Base-by-base conservation (phyloP, 2,113 vertebrate species). In the Pogonocichla stellata region DNA sequence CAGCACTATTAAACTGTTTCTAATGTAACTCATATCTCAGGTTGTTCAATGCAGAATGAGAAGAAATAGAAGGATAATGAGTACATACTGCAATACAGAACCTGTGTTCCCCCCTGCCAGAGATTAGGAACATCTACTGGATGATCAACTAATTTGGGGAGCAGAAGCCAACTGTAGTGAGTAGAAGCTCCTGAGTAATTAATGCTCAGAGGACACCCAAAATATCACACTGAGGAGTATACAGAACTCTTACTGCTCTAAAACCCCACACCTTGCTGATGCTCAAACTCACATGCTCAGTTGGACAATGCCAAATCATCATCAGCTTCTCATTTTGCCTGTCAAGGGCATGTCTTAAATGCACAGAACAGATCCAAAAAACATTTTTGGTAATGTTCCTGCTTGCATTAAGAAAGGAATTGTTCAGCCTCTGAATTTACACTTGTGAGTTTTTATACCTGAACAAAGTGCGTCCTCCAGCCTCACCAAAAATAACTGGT, bases 401-500 rank as follows among this genome's bases (percentile, higher is more conserved):
- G 50, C 34, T 73, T 66, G 19, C 40, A 73, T 19, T 64, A 62
- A 65, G 33, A 24, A 74, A 69, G 9, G 2, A 15, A 33, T 4
- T 29, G 9, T 23, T 64, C 31, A 54, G 23, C 9, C 28, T 26
- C 7, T 34, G 20, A 19, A 80, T 36, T 64, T 31, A 7, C 33
- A 51, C 34, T 53, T 60, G 0, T 12, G 9, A 71, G 23, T 14
- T 67, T 71, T 53, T 40, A 33, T 98, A 99, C 99, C 99, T 99
- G 93, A 99, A 99, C 47, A 99, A 98, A 31, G 99, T 99, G 94
- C 99, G 98, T 65, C 99, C 99, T 93, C 99, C 99, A 40, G 99
- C 99, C 97, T 99, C 99, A 28, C 99, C 99, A 57, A 99, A 99
- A 97, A 99, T 99, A 83, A 99, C 99, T 7, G 99, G 99, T 10